Conservation (phyloP, 2,113 vertebrate species). For the Protobothrops mucrosquamatus region DNA sequence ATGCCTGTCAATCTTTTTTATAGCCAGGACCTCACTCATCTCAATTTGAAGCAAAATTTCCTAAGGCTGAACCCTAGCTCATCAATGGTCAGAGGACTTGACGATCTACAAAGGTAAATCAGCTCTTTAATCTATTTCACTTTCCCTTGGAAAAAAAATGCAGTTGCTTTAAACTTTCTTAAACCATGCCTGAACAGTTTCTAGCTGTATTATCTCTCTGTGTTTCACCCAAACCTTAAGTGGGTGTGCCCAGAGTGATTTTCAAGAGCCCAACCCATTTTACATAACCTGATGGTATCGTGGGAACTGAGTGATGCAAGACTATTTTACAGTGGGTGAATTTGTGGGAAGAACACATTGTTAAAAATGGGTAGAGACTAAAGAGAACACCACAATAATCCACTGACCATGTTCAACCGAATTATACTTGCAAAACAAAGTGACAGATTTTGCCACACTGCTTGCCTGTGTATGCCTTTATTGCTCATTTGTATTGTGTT, state of each 20-base stretch:
- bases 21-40: slow-evolving; percentile 98
- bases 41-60: slow-evolving; percentile 98
- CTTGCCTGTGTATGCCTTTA: background rate
- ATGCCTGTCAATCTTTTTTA: slow-evolving; percentile 95
- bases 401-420: too few species aligned
- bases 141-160: background rate
- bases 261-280: background rate
- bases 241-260: background rate
- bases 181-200: background rate
- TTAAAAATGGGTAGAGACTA: background rate
- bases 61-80: slow-evolving; percentile 71
- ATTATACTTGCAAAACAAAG: background rate
- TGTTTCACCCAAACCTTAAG: background rate
- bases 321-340: background rate
- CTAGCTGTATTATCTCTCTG: background rate
- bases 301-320: background rate
- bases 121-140: background rate
- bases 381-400: background rate
- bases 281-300: background rate
- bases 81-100: slow-evolving; percentile 77
- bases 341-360: background rate
- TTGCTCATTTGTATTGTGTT: background rate
- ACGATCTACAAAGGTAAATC: slow-evolving; percentile 88
- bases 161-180: background rate
- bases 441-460: background rate